Percentiles rank a stretch among this genome's conserved stretches.
Conservation (phyloP, 1,140 invertebrate genomes). For the Drosophila mauritiana region DNA sequence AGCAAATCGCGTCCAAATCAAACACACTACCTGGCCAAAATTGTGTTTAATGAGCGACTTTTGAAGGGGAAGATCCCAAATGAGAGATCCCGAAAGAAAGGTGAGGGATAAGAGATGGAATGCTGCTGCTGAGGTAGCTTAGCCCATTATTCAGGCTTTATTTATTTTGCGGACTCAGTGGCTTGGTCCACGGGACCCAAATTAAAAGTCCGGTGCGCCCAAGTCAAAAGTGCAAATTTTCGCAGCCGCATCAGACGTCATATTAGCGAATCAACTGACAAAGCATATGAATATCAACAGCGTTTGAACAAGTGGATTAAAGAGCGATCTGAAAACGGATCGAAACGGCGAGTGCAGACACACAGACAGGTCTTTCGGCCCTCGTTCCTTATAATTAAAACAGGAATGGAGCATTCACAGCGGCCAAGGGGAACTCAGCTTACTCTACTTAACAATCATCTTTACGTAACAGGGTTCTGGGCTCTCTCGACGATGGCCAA, state of each 20-base stretch:
- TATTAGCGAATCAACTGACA: constrained; percentile 83
- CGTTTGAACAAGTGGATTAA: constrained; percentile 83
- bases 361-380: constrained; percentile 21
- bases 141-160: constrained; percentile 81
- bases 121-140: constrained; percentile 67
- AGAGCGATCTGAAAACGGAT: constrained; percentile 22
- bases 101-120: constrained; percentile 7
- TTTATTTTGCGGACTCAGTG: constrained; percentile 64
- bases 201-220: constrained; percentile 74
- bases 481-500: too few relatives aligned
- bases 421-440: neutral
- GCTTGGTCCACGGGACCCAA: constrained; percentile 33
- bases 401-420: constrained; percentile 9
- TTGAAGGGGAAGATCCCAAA: constrained; percentile 31
- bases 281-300: constrained; percentile 83
- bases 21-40: constrained; percentile 61
- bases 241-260: constrained; percentile 81
- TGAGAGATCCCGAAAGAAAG: neutral
- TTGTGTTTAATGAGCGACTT: constrained; percentile 81
- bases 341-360: constrained; percentile 16
- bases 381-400: constrained; percentile 56
- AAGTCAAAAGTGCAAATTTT: constrained; percentile 82
- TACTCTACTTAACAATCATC: neutral
- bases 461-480: too few relatives aligned
- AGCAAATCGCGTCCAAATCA: constrained; percentile 77